These are phyloP conservation scores for Ranitomeya variabilis DNA, from an alignment of 2,113 vertebrate species.

Conservation along the genomic window DNA sequence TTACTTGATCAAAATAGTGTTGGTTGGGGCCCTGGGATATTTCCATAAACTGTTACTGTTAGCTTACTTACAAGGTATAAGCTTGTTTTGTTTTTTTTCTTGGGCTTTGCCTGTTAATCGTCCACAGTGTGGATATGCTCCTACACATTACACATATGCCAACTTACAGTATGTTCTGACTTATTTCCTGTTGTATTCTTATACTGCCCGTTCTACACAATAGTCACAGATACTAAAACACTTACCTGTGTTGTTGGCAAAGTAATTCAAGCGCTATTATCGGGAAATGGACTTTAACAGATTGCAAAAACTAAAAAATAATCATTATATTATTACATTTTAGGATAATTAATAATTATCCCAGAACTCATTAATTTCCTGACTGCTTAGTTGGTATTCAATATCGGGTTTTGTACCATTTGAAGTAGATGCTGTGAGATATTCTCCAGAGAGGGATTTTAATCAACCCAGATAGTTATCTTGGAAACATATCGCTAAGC, in stretches of 20 bases:
- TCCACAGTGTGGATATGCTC: too few relatives aligned
- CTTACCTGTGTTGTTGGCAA: neutral
- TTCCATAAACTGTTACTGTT: too few relatives aligned
- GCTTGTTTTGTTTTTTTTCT: too few relatives aligned
- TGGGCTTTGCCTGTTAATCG: too few relatives aligned
- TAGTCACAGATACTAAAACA: neutral
- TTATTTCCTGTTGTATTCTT: neutral
- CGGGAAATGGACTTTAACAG: neutral
- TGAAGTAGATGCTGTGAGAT: neutral
- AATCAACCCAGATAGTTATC: constrained; percentile 14
- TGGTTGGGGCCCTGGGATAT: too few relatives aligned
- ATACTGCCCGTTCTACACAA: neutral
- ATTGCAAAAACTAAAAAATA: neutral
- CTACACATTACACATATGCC: too few relatives aligned
- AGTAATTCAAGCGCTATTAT: neutral
- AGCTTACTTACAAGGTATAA: too few relatives aligned
- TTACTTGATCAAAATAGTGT: too few relatives aligned
- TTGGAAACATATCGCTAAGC: constrained; percentile 10
- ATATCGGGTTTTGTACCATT: neutral
- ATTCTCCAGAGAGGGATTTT: constrained; percentile 4
- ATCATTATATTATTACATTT: neutral
- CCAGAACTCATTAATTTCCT: neutral
- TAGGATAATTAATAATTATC: neutral
- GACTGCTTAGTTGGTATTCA: too few relatives aligned
- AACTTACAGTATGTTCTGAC: too few relatives aligned